These are phyloP conservation scores for Bombylius major DNA, from an alignment of 2,888 invertebrate species.

Conservation along the genomic window DNA sequence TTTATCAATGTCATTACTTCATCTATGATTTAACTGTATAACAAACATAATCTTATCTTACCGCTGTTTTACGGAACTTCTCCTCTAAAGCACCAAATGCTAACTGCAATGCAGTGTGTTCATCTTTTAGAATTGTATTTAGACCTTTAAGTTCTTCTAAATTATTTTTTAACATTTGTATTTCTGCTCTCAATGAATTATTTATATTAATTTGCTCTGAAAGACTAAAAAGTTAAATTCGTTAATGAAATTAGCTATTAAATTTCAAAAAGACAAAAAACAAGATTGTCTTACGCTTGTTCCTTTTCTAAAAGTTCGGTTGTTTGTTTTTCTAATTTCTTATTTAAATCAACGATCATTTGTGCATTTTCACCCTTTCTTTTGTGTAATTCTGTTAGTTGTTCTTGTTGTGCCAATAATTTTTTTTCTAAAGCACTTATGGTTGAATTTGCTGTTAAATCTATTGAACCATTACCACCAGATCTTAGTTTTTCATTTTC, in stretches of 20 bases:
- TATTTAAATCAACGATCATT: conserved; percentile 81
- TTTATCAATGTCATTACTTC: too few relatives aligned
- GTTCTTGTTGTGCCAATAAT: conserved; percentile 76
- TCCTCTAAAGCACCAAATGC: conserved; percentile 83
- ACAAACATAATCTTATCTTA: conserved; percentile 25
- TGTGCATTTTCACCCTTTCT: conserved; percentile 87
- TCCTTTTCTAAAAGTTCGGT: conserved; percentile 62
- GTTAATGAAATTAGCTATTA: not conserved
- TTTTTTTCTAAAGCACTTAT: conserved; percentile 74
- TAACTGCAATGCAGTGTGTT: conserved; percentile 87
- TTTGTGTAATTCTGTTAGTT: conserved; percentile 78
- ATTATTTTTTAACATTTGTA: conserved; percentile 56
- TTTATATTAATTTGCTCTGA: conserved; percentile 54
- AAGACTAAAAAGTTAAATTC: conserved; percentile 41
- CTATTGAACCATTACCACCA: conserved; percentile 33
- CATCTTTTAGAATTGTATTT: conserved; percentile 83
- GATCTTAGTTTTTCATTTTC: conserved; percentile 69
- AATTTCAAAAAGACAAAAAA: not conserved
- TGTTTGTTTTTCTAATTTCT: conserved; percentile 72
- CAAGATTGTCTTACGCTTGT: conserved; percentile 22
- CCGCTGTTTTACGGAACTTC: conserved; percentile 71
- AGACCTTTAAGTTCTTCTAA: conserved; percentile 66
- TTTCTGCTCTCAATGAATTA: conserved; percentile 56
- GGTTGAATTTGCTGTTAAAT: conserved; percentile 39
- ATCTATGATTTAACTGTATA: too few relatives aligned